Conservation (phyloP, 2,113 vertebrate genomes). For the Hucho hucho region DNA sequence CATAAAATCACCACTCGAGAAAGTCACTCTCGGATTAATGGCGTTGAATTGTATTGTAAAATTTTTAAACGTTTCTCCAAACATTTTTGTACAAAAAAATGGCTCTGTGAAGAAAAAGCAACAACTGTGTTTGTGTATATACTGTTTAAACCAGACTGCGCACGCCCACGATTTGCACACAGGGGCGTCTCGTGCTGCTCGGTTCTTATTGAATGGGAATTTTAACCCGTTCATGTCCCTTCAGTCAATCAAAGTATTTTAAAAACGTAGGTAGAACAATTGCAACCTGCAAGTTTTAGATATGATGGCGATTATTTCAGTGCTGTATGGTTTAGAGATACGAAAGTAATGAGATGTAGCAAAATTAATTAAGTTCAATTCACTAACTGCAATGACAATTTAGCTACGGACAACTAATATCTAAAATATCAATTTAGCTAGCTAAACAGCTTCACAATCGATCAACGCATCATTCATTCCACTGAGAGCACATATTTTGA, state of each 20-base stretch:
- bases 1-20: conserved; percentile 34
- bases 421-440: no score
- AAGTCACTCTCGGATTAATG: not conserved
- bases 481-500: no score
- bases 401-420: no score
- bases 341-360: no score
- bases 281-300: no score
- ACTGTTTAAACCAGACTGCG: not conserved
- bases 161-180: not conserved
- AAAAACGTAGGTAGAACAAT: not conserved
- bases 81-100: conserved; percentile 34
- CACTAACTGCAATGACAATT: no score
- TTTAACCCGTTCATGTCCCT: not conserved
- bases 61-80: conserved; percentile 25
- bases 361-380: no score
- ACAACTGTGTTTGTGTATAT: not conserved
- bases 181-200: not conserved
- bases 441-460: no score
- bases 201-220: not conserved
- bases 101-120: not conserved
- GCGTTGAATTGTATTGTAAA: conserved; percentile 44
- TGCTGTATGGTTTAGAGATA: no score
- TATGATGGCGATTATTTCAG: no score
- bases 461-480: no score
- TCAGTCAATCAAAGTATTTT: not conserved